A percentile compares a stretch with the other conserved stretches of the same genome.
phyloP scores from a whole-genome alignment of 2,797 vertebrate genomes.

The Cuculus canorus region DNA sequence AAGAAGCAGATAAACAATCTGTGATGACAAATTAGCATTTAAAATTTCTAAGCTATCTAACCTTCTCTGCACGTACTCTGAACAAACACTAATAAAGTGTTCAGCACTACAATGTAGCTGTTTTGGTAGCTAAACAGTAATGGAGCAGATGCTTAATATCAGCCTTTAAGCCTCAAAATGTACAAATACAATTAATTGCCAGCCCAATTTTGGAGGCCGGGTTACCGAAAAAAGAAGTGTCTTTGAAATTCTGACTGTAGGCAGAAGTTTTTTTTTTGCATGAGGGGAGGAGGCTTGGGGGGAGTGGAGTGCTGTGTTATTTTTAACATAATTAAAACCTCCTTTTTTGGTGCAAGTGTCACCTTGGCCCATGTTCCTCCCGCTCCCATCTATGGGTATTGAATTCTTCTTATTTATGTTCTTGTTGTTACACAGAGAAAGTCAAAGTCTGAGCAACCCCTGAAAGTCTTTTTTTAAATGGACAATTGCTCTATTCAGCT shows the following conservation, averaged over 20 bases:
- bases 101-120: slow-evolving; percentile 45
- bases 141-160: slow-evolving; percentile 67
- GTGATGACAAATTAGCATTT: slow-evolving; percentile 60
- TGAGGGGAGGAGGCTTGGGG: too few relatives aligned
- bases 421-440: not conserved
- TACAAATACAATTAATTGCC: slow-evolving; percentile 61
- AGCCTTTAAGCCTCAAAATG: slow-evolving; percentile 65
- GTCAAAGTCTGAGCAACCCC: not conserved
- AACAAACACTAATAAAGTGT: slow-evolving; percentile 55
- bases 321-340: slow-evolving; percentile 5
- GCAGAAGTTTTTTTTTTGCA: not conserved
- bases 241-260: slow-evolving; percentile 7
- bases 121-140: slow-evolving; percentile 49
- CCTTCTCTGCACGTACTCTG: slow-evolving; percentile 47
- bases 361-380: not conserved
- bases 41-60: slow-evolving; percentile 54
- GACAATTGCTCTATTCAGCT: slow-evolving; percentile 27
- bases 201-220: not conserved
- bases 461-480: not conserved
- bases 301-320: not conserved
- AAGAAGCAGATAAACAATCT: slow-evolving; percentile 54
- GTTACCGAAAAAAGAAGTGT: not conserved
- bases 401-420: not conserved
- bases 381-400: not conserved
- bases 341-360: not conserved